Evolutionary conservation across 2,888 invertebrate genomes (phyloP).

Genomic region (Hymenopus coronatus): DNA sequence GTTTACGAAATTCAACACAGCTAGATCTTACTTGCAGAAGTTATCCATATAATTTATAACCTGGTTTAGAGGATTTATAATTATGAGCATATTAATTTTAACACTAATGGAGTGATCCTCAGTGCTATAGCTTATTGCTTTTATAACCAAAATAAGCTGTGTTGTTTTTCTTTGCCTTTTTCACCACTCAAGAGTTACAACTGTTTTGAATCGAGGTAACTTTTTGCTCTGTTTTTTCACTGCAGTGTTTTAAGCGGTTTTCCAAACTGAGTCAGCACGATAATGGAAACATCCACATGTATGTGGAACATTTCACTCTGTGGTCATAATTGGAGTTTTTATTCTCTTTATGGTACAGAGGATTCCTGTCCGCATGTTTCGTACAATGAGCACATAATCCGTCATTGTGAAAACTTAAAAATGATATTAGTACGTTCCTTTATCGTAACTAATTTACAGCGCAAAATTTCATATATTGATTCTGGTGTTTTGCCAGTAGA

Average conservation of each 20-base stretch:
- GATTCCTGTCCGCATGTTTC: not conserved
- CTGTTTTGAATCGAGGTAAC: not conserved
- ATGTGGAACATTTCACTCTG: not conserved
- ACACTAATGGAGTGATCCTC: not conserved
- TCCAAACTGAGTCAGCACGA: not conserved
- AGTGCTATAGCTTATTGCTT: not conserved
- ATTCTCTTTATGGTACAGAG: not conserved
- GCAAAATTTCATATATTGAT: not conserved
- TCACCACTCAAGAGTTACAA: not conserved
- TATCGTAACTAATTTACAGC: not conserved
- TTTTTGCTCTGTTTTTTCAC: not conserved
- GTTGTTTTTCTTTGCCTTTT: not conserved
- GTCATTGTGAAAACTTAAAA: not conserved
- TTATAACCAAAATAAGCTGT: not conserved
- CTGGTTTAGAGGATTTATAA: too few species aligned
- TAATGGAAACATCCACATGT: not conserved
- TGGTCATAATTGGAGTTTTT: not conserved
- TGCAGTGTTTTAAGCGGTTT: not conserved
- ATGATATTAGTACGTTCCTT: not conserved
- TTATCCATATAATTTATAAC: too few species aligned
- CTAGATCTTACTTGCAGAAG: too few species aligned
- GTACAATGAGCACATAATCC: not conserved
- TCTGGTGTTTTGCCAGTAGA: not conserved
- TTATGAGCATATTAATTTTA: too few species aligned
- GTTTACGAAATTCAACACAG: too few species aligned